Evolutionary conservation across 1,140 invertebrate species (phyloP).

Genomic region (Pseudoatta argentina): DNA sequence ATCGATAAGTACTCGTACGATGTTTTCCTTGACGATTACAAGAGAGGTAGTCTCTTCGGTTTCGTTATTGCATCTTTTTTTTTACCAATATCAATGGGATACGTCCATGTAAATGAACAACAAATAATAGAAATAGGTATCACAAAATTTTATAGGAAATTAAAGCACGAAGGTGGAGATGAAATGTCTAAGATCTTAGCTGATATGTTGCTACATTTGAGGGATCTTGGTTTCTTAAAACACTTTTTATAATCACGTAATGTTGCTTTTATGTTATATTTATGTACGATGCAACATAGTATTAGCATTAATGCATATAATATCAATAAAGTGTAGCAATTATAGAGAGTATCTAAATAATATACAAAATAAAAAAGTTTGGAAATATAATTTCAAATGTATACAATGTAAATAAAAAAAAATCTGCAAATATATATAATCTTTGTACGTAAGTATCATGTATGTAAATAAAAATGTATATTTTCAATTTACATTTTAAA

Average conservation of each 20-base stretch:
- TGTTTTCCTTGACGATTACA: constrained; percentile 78
- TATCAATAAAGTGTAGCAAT: neutral
- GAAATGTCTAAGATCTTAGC: constrained; percentile 66
- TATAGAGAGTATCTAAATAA: neutral
- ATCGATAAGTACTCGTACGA: constrained; percentile 73
- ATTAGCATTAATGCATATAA: neutral
- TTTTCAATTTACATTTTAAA: neutral
- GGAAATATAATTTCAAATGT: neutral
- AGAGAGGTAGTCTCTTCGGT: constrained; percentile 76
- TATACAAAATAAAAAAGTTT: neutral
- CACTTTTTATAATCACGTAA: constrained; percentile 15
- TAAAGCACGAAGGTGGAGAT: constrained; percentile 61
- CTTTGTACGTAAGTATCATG: too few relatives aligned
- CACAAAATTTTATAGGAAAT: fast-evolving
- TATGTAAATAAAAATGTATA: neutral
- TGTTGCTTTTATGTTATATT: neutral
- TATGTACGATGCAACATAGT: neutral
- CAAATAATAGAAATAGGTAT: fast-evolving
- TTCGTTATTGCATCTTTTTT: constrained; percentile 79
- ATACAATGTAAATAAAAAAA: neutral
- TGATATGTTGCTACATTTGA: constrained; percentile 73
- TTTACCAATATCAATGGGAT: constrained; percentile 69
- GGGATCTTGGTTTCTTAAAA: constrained; percentile 71
- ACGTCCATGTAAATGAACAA: neutral
- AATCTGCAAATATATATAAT: neutral